These are phyloP conservation scores for Hololepta plana DNA, from an alignment of 2,888 invertebrate genomes.

Conservation along the genomic window DNA sequence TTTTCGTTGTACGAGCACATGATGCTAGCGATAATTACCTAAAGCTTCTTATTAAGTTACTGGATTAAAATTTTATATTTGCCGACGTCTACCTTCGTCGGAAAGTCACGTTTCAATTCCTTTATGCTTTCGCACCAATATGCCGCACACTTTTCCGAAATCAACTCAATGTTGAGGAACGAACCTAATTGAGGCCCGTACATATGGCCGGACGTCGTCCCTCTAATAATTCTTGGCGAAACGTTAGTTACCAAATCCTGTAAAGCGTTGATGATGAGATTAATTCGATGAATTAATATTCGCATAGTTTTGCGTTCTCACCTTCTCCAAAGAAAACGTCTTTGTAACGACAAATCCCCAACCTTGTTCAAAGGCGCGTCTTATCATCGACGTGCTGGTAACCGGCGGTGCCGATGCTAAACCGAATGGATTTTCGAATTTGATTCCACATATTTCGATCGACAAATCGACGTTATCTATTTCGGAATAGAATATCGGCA, in stretches of 20 bases:
- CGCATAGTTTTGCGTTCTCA: constrained; percentile 19
- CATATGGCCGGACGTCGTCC: constrained; percentile 76
- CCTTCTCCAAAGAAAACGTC: constrained; percentile 89
- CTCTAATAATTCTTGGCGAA: constrained; percentile 89
- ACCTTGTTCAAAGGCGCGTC: constrained; percentile 86
- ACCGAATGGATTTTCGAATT: constrained; percentile 93
- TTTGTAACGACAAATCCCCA: constrained; percentile 98
- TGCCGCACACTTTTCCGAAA: constrained; percentile 86
- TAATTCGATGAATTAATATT: constrained; percentile 5
- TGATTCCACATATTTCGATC: constrained; percentile 81
- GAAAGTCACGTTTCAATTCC: constrained; percentile 85
- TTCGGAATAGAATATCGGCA: constrained; percentile 84
- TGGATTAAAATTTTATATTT: not conserved
- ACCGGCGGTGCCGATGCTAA: constrained; percentile 95
- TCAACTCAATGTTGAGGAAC: constrained; percentile 94
- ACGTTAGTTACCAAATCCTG: constrained; percentile 92
- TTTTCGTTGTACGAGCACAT: constrained; percentile 78
- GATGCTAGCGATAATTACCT: constrained; percentile 86
- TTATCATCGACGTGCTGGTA: constrained; percentile 86
- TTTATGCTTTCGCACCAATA: constrained; percentile 84
- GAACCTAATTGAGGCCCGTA: constrained; percentile 94
- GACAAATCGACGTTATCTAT: constrained; percentile 90
- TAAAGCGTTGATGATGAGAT: constrained; percentile 10
- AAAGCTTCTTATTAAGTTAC: constrained; percentile 11
- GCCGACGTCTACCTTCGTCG: constrained; percentile 45